phyloP scores from a whole-genome alignment of 35 echinoderm and acorn worm species.

The Amphiura filiformis region DNA sequence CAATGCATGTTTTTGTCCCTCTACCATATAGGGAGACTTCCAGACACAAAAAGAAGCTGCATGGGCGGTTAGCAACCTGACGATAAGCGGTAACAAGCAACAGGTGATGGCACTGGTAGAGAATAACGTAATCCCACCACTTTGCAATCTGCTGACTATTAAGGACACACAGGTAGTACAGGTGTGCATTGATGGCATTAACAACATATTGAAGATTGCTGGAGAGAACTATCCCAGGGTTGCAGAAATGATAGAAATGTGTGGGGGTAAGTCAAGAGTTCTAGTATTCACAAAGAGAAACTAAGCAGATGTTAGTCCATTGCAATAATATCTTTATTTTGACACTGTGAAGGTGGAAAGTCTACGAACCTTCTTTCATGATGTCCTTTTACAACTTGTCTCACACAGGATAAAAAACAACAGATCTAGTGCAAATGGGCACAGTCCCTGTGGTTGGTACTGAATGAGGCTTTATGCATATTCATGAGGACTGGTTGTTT shows the following conservation, averaged over 20 bases:
- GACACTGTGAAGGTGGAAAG: no score
- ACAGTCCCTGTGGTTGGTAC: no score
- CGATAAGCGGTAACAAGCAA: conserved; percentile 83
- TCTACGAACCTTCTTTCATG: no score
- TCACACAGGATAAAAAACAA: no score
- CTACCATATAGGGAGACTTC: conserved; percentile 76
- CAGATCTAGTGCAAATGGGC: no score
- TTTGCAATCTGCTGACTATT: conserved; percentile 82
- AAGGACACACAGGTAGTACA: conserved; percentile 92
- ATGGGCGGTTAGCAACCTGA: conserved; percentile 96
- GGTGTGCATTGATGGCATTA: conserved; percentile 89
- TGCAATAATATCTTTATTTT: no score
- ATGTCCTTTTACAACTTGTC: no score
- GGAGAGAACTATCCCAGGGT: conserved; percentile 75
- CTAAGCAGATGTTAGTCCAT: no score
- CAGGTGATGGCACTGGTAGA: conserved; percentile 70
- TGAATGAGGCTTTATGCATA: no score
- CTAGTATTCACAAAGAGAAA: no score
- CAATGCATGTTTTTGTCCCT: no score
- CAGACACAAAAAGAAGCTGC: conserved; percentile 98
- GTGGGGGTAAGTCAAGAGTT: conserved; percentile 63
- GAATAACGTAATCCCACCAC: conserved; percentile 69
- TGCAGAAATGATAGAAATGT: conserved; percentile 70
- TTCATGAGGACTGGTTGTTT: no score
- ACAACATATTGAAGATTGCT: conserved; percentile 84